Evolutionary conservation across 2,888 invertebrate species (phyloP).

Genomic region (Azorinus chamasolen): DNA sequence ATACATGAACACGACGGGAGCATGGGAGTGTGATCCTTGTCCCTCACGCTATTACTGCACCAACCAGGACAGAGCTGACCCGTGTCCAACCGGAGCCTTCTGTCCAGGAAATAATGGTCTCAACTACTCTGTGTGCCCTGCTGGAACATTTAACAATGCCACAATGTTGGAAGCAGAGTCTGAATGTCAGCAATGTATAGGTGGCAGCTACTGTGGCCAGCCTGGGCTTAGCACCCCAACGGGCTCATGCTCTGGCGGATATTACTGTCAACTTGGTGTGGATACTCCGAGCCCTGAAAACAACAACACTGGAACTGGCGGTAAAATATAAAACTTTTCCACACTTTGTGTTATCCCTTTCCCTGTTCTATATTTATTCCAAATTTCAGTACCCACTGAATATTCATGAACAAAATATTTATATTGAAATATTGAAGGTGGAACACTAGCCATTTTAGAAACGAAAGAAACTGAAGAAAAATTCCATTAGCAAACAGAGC

Average conservation of each 20-base stretch:
- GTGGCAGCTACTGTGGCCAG: slow-evolving; percentile 77
- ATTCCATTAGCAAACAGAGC: no score
- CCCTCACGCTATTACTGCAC: slow-evolving; percentile 84
- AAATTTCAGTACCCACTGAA: no score
- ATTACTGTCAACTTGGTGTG: slow-evolving; percentile 80
- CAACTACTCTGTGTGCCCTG: slow-evolving; percentile 79
- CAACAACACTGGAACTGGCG: slow-evolving; percentile 84
- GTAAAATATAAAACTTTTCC: slow-evolving; percentile 65
- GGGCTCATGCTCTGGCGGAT: slow-evolving; percentile 76
- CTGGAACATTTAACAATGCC: slow-evolving; percentile 80
- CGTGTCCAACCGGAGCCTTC: slow-evolving; percentile 81
- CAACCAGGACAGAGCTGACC: slow-evolving; percentile 79
- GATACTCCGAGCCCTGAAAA: slow-evolving; percentile 77
- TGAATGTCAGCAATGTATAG: slow-evolving; percentile 79
- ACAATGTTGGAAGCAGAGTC: slow-evolving; percentile 68
- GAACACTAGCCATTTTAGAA: no score
- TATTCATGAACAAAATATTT: no score
- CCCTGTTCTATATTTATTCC: no score
- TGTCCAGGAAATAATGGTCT: slow-evolving; percentile 83
- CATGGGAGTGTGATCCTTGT: slow-evolving; percentile 80
- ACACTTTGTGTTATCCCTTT: no score
- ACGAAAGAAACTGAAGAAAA: no score
- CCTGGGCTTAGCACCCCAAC: slow-evolving; percentile 72
- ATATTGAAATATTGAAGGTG: no score
- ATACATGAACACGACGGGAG: slow-evolving; percentile 84